Base-by-base conservation (phyloP, 2,888 invertebrate genomes). In the Caenorhabditis japonica region DNA sequence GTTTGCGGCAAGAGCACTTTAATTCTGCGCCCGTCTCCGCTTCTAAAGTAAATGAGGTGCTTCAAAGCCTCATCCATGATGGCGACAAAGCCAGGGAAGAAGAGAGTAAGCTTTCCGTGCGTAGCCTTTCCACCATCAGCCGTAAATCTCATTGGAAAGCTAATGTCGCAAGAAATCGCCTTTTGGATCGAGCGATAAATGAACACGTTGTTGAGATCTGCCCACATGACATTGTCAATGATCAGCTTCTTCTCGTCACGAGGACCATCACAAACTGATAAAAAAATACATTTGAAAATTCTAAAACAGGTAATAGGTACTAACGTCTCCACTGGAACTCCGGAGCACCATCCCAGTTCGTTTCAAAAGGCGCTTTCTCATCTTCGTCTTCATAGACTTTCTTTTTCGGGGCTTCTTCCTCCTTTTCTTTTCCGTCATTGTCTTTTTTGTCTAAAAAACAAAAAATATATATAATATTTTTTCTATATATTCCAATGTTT, bases 301-400 rank as follows among this genome's bases (percentile, higher is more conserved):
- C 25, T 33, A 17, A 17, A 10, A 13, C 21, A 27, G 3, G 27
- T 39, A 23, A 36, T 19, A 15, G 13, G 43, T 19, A 56, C 76
- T 58, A 39, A 80, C 80, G 53, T 72, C 77, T 79, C 81, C 81
- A 81, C 51, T 79, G 79, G 44, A 81, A 81, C 30, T 81, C 79
- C 5, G 81, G 81, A 8, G 81, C 81, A 19, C 81, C 81, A 27
- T 81, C 81, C 81, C 81, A 81, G 21, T 46, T 23, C 53, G 74
- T 59, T 36, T 72, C 73, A 58, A 74, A 81, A 13, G 77, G 74
- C 0, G 72, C 71, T 15, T 78, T 75, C 34, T 62, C 69, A 25
- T 76, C 76, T 13, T 78, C 76, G 46, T 78, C 76, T 30, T 72
- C 71, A 25, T 78, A 76, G 3, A 72, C 75, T 43, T 75, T 60